Evolutionary conservation across 2,888 invertebrate species (phyloP).

Genomic region (Lasiommata megera): DNA sequence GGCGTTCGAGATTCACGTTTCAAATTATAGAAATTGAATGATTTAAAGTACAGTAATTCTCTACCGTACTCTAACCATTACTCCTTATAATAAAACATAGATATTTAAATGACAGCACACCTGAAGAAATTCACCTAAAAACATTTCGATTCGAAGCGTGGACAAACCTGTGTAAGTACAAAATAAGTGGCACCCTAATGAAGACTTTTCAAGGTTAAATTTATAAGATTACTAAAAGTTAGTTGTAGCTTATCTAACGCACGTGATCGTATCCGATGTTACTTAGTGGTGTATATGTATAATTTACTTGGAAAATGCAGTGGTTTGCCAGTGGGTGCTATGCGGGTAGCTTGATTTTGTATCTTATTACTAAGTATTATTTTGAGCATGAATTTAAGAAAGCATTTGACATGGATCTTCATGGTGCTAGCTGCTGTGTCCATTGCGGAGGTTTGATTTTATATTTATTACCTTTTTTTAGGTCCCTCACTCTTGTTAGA

Average conservation of each 20-base stretch:
- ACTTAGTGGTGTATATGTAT: constrained; percentile 8
- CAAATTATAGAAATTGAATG: too few species aligned
- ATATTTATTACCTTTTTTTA: neutral
- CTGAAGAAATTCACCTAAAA: too few species aligned
- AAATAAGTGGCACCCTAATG: neutral
- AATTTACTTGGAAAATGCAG: constrained; percentile 23
- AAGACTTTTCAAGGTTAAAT: constrained; percentile 22
- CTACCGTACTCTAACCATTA: too few species aligned
- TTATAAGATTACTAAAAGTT: constrained; percentile 27
- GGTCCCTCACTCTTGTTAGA: too few species aligned
- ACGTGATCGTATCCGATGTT: constrained; percentile 23
- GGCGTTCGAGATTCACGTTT: too few species aligned
- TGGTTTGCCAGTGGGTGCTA: constrained; percentile 59
- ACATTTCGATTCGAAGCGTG: neutral
- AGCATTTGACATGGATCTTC: constrained; percentile 40
- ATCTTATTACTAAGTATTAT: constrained; percentile 53
- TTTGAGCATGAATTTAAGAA: constrained; percentile 66
- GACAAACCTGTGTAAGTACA: neutral
- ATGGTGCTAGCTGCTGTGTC: constrained; percentile 41
- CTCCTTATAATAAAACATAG: too few species aligned
- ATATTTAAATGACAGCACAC: too few species aligned
- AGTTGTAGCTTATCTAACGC: constrained; percentile 48
- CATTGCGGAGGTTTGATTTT: constrained; percentile 54
- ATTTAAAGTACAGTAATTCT: too few species aligned
- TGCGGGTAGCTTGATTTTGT: constrained; percentile 58